Evolutionary conservation across 2,888 invertebrate species (phyloP).

Genomic region (Stenodema calcarata): DNA sequence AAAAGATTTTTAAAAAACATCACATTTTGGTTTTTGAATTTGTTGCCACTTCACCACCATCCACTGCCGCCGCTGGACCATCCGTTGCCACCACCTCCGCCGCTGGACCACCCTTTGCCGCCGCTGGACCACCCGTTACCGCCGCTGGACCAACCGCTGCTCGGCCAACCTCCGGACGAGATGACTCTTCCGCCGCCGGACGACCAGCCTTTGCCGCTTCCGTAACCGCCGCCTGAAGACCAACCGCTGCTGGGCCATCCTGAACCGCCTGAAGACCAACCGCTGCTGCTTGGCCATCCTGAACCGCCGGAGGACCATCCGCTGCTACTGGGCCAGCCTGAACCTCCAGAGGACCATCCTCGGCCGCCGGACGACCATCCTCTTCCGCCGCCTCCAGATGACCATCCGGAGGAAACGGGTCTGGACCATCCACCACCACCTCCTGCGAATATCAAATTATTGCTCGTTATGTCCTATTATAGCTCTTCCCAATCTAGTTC

Average conservation of each 20-base stretch:
- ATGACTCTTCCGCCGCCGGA: background rate
- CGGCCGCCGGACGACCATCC: constrained; percentile 5
- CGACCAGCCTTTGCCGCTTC: constrained; percentile 21
- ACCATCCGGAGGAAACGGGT: constrained; percentile 7
- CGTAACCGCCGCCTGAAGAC: constrained; percentile 11
- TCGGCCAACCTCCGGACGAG: background rate
- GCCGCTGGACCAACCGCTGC: constrained; percentile 6
- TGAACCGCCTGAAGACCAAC: constrained; percentile 16
- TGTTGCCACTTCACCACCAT: constrained; percentile 17
- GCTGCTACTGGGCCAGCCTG: background rate
- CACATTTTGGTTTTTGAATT: background rate
- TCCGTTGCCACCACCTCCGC: background rate
- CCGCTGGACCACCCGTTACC: constrained; percentile 34
- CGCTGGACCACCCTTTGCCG: constrained; percentile 15
- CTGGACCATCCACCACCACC: constrained; percentile 28
- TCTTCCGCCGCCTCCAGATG: constrained; percentile 3
- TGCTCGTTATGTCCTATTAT: too few relatives aligned
- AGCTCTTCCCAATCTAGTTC: too few relatives aligned
- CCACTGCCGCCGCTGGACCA: constrained; percentile 12
- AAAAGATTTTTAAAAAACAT: background rate
- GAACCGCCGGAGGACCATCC: constrained; percentile 34
- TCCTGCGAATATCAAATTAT: too few relatives aligned
- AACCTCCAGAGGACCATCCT: constrained; percentile 14
- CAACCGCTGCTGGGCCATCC: constrained; percentile 2
- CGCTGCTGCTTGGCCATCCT: constrained; percentile 22